These are phyloP conservation scores for Vulpes ferrilata DNA, from an alignment of 2,113 vertebrate genomes.

Conservation along the genomic window DNA sequence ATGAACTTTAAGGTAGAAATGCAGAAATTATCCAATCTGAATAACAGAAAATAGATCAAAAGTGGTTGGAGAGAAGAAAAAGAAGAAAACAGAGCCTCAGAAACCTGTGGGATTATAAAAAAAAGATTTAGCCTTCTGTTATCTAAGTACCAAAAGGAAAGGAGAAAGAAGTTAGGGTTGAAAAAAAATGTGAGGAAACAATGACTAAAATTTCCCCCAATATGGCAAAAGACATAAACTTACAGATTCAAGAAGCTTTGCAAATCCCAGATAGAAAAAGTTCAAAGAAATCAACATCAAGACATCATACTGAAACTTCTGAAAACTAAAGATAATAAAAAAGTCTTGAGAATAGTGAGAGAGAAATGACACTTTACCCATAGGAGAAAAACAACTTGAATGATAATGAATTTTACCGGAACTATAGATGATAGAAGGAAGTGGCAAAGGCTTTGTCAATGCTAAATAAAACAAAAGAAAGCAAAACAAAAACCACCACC, in stretches of 20 bases:
- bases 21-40: not conserved
- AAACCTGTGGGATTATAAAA: not conserved
- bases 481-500: not conserved
- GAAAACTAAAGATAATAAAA: not conserved
- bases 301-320: not conserved
- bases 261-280: not conserved
- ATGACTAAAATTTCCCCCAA: not conserved
- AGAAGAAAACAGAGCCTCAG: not conserved
- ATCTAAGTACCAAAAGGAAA: not conserved
- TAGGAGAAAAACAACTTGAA: not conserved
- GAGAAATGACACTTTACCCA: not conserved
- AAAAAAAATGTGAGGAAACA: not conserved
- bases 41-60: not conserved
- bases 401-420: not conserved
- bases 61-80: not conserved
- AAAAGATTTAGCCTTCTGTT: not conserved
- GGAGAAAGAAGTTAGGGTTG: not conserved
- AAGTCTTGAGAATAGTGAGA: not conserved
- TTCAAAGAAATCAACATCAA: not conserved
- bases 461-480: not conserved
- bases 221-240: not conserved
- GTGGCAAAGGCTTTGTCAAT: not conserved
- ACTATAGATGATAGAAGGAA: not conserved
- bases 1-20: not conserved
- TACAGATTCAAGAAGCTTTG: not conserved